These are phyloP conservation scores for Tethya wilhelma DNA, from an alignment of 37 sponge, comb jelly and placozoan species.

Conservation along the genomic window DNA sequence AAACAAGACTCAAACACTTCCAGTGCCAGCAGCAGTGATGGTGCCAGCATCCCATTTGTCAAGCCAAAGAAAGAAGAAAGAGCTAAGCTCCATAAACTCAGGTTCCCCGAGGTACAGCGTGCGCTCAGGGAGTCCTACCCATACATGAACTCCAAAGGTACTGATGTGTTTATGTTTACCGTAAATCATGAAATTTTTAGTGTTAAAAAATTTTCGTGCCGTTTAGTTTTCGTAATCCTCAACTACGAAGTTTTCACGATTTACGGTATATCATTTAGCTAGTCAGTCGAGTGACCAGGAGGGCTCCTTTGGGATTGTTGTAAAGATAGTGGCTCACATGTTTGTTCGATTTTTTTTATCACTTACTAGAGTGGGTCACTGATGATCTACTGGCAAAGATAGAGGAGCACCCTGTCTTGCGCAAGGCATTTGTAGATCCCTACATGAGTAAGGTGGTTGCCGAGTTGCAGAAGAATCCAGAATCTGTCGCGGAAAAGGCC, in stretches of 20 bases:
- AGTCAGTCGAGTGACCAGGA: not conserved
- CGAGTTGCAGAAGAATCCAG: constrained; percentile 68
- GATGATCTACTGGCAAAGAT: constrained; percentile 82
- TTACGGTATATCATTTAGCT: not conserved
- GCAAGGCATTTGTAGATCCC: constrained; percentile 68
- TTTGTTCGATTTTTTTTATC: not conserved
- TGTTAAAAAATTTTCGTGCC: too few relatives aligned
- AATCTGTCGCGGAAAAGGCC: constrained; percentile 28
- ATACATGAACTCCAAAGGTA: constrained; percentile 41
- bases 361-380: constrained; percentile 77
- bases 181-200: not conserved
- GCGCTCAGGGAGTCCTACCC: constrained; percentile 65
- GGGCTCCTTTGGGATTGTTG: not conserved
- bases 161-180: too few relatives aligned
- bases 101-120: constrained; percentile 72
- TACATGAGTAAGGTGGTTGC: constrained; percentile 33
- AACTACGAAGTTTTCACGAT: too few relatives aligned
- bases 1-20: not conserved
- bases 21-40: not conserved
- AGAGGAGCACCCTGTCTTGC: constrained; percentile 61
- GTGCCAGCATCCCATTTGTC: constrained; percentile 30
- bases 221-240: too few relatives aligned
- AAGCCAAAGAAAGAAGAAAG: constrained; percentile 12
- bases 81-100: constrained; percentile 9
- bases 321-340: not conserved